These are phyloP conservation scores for Hyaena hyaena DNA, from an alignment of 2,113 vertebrate species.

Conservation along the genomic window DNA sequence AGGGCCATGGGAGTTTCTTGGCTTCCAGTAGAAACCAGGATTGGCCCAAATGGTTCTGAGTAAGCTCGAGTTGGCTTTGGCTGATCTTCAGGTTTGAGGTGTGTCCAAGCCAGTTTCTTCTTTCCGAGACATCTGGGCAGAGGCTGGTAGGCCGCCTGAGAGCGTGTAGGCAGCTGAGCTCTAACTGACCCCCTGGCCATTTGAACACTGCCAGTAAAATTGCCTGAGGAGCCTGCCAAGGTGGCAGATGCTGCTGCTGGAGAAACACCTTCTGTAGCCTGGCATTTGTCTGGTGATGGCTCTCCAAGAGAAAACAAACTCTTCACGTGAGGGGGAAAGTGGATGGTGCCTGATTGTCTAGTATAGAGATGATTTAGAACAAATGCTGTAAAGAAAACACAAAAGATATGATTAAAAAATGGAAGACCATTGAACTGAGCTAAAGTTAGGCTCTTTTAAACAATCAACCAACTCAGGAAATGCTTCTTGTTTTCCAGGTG, in stretches of 20 bases:
- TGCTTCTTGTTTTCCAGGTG: constrained; percentile 20
- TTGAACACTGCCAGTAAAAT: constrained; percentile 83
- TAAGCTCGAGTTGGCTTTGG: constrained; percentile 4
- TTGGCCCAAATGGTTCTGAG: not conserved
- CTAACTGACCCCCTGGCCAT: constrained; percentile 84
- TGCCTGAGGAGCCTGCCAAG: constrained; percentile 83
- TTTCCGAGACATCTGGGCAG: constrained; percentile 75
- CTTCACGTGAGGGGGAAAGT: constrained; percentile 74
- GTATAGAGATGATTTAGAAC: constrained; percentile 68
- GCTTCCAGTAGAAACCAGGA: not conserved
- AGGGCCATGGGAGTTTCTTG: constrained; percentile 35
- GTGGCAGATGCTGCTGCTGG: constrained; percentile 77
- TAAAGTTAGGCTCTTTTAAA: constrained; percentile 3
- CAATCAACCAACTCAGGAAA: not conserved
- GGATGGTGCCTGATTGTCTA: constrained; percentile 68
- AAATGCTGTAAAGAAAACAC: constrained; percentile 21
- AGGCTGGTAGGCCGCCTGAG: constrained; percentile 73
- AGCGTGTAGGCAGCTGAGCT: constrained; percentile 69
- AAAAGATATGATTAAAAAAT: constrained; percentile 38
- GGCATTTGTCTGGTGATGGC: constrained; percentile 87
- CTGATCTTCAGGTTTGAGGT: constrained; percentile 66
- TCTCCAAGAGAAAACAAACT: constrained; percentile 86
- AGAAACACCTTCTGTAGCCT: constrained; percentile 84
- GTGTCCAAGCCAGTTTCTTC: constrained; percentile 69
- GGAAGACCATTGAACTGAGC: not conserved